phyloP scores from a whole-genome alignment of 2,797 vertebrate genomes.

The Pangasius krempfi region DNA sequence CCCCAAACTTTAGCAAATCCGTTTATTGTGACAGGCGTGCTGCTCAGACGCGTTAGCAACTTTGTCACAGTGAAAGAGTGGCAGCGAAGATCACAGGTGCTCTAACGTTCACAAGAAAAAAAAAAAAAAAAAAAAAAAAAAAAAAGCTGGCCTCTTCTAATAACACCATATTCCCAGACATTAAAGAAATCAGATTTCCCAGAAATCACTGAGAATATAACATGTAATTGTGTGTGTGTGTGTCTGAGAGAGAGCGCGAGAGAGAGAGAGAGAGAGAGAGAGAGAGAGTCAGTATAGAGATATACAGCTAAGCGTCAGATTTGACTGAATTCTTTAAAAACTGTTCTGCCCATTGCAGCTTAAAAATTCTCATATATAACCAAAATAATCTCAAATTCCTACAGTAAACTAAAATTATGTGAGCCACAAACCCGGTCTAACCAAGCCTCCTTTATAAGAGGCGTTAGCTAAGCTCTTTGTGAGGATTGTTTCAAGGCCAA shows the following conservation, averaged over 20 bases:
- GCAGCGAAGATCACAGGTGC: neutral
- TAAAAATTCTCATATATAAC: neutral
- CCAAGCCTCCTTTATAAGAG: neutral
- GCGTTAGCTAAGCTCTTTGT: conserved; percentile 31
- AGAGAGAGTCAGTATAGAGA: neutral
- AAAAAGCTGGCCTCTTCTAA: neutral
- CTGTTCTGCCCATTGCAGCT: neutral
- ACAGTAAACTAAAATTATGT: neutral
- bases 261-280: neutral
- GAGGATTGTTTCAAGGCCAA: conserved; percentile 56
- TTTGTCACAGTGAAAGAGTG: conserved; percentile 40
- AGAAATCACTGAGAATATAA: neutral
- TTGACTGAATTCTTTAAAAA: neutral
- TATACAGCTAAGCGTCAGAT: neutral
- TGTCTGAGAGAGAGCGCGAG: neutral
- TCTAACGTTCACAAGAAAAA: neutral
- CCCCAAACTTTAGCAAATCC: conserved; percentile 54
- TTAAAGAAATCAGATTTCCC: neutral
- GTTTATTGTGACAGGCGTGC: conserved; percentile 56
- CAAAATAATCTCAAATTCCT: neutral
- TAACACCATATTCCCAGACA: neutral
- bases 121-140: neutral
- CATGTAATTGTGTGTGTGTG: neutral
- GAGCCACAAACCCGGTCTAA: neutral
- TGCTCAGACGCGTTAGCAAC: conserved; percentile 56